Evolutionary conservation across 2,113 vertebrate genomes (phyloP).

Genomic region (Fregata magnificens): DNA sequence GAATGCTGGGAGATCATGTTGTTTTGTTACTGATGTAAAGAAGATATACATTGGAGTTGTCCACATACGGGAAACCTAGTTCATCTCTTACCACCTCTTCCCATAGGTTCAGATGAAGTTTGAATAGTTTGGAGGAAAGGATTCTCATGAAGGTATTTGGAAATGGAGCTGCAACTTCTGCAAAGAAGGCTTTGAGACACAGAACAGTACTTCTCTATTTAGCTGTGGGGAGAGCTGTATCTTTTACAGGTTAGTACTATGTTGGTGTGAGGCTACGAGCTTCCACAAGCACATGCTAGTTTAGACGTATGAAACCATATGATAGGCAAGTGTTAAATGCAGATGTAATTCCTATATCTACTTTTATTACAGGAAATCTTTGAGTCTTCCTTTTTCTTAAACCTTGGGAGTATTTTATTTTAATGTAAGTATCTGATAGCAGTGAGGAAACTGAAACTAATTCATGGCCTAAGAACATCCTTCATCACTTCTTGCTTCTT

Average conservation of each 20-base stretch:
- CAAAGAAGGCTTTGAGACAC: not conserved
- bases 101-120: not conserved
- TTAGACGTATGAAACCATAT: not conserved
- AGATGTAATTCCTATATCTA: not conserved
- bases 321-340: not conserved
- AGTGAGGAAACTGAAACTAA: slow-evolving; percentile 19
- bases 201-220: not conserved
- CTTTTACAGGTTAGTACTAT: not conserved
- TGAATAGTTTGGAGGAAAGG: not conserved
- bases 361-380: not conserved
- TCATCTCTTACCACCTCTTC: not conserved
- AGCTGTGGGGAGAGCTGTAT: not conserved
- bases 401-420: slow-evolving; percentile 1
- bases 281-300: not conserved
- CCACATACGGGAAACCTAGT: not conserved
- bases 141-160: not conserved
- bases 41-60: not conserved
- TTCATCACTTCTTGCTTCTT: slow-evolving; percentile 57
- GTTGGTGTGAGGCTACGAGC: not conserved
- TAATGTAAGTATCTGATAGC: not conserved
- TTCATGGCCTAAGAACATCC: slow-evolving; percentile 31
- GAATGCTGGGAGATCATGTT: not conserved
- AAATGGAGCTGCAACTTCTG: not conserved
- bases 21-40: not conserved
- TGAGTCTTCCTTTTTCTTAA: not conserved